These are phyloP conservation scores for Strigamia crassipes DNA, from an alignment of 2,888 invertebrate species.

Conservation along the genomic window DNA sequence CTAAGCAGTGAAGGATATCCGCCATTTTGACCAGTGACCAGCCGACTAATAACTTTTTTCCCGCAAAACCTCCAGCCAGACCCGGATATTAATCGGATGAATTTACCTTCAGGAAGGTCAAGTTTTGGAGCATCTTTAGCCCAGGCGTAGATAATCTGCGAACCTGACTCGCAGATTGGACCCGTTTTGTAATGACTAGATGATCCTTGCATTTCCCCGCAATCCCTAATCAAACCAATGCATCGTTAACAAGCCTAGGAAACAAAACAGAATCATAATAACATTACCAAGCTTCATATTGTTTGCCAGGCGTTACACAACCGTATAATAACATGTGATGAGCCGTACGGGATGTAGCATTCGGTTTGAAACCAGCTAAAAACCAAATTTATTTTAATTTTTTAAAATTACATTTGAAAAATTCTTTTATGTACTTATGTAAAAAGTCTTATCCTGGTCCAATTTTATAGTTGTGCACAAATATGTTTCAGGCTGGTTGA, in stretches of 20 bases:
- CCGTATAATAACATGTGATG: slow-evolving; percentile 95
- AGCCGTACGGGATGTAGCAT: slow-evolving; percentile 85
- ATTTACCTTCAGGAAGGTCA: slow-evolving; percentile 71
- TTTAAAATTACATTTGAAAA: too few relatives aligned
- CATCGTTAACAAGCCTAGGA: background rate
- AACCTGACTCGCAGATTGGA: slow-evolving; percentile 73
- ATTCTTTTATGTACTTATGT: slow-evolving; percentile 68
- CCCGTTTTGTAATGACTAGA: slow-evolving; percentile 63
- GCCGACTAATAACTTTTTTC: too few relatives aligned
- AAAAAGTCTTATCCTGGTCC: slow-evolving; percentile 74
- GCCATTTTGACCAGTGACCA: too few relatives aligned
- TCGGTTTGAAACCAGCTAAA: slow-evolving; percentile 83
- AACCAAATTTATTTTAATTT: slow-evolving; percentile 52
- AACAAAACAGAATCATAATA: background rate
- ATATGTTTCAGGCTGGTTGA: slow-evolving; percentile 80
- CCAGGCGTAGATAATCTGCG: slow-evolving; percentile 85
- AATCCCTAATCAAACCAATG: slow-evolving; percentile 67
- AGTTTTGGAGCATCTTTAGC: slow-evolving; percentile 86
- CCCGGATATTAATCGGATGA: too few relatives aligned
- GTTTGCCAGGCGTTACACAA: slow-evolving; percentile 77
- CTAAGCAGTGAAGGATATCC: too few relatives aligned
- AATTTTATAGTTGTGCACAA: slow-evolving; percentile 88
- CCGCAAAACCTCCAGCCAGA: too few relatives aligned
- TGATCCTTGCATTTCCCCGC: slow-evolving; percentile 83
- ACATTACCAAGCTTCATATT: slow-evolving; percentile 73